Base-by-base conservation (phyloP, 1,140 invertebrate genomes). In the Macrobrachium rosenbergii region DNA sequence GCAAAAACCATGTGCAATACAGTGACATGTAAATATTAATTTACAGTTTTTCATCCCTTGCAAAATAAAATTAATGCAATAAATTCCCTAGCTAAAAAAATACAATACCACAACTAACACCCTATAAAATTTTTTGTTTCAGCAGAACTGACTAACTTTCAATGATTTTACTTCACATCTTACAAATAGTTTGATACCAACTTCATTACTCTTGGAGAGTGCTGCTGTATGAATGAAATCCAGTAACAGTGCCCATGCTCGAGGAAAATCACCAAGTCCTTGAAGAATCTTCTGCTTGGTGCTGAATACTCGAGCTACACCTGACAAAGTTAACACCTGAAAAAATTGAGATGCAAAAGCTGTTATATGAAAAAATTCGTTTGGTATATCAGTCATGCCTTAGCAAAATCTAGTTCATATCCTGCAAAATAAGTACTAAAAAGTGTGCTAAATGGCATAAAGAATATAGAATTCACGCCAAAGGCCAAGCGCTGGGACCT, bases 191-290 rank as follows among this genome's bases (percentile, higher is more conserved):
- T 19, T 64, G 28, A 19, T n/a, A 67, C 89, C 81, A 90, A 96
- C 96, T 94, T 99, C 98, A 83, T 97, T 97, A 92, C 98, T 99
- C 92, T 95, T 96, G 90, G 96, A 96, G 8, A 98, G 92, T 0
- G 98, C 97, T 21, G 97, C 95, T 92, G 96, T 96, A 91, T 99
- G 97, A 90, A 99, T 97, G 90, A 98, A 98, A 91, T 98, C 97
- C 16, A 99, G 93, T 19, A 99, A 93, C 12, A 98, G 93, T 0
- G 96, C 95, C 98, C 98, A 99, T 0, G 97, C 97, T 79, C 97
- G 93, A 62, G 96, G 95, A 93, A 98, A 99, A 93, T 99, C 97
- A 0, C 96, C 96, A 23, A 98, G 93, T 73, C 95, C 94, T 91
- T 96, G 95, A 10, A 99, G 92, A 73, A 98, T 93, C 90, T 96